Evolutionary conservation across 2,797 vertebrate species (phyloP).

Genomic region (Sciurus vulgaris): DNA sequence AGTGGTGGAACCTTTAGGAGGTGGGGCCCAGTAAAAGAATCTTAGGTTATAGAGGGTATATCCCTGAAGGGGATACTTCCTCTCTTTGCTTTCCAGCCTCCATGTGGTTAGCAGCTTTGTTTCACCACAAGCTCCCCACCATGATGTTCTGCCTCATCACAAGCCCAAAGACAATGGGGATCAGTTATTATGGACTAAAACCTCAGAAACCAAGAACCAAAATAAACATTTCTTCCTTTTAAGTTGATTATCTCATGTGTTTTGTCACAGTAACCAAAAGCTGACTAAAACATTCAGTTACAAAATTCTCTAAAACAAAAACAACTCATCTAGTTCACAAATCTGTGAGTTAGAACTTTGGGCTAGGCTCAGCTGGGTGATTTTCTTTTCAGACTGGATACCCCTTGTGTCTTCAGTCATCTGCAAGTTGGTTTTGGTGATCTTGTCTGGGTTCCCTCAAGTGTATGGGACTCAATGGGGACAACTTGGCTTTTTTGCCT

Average conservation of each 20-base stretch:
- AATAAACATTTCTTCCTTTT: background rate
- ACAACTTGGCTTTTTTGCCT: background rate
- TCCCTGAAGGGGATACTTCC: background rate
- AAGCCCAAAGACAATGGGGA: background rate
- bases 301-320: background rate
- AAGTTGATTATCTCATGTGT: background rate
- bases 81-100: background rate
- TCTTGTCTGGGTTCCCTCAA: background rate
- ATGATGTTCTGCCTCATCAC: background rate
- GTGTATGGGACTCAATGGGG: background rate
- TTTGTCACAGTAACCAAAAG: background rate
- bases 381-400: background rate
- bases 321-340: constrained; percentile 21
- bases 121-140: no score
- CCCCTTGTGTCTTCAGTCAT: background rate
- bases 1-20: background rate
- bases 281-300: background rate
- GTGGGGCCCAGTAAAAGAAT: background rate
- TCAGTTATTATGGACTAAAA: background rate
- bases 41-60: background rate
- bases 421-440: background rate
- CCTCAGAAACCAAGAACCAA: background rate
- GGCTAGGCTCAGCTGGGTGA: background rate
- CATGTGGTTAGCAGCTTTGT: background rate
- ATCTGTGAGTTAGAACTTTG: constrained; percentile 11